phyloP scores from a whole-genome alignment of 2,113 vertebrate genomes.

The Dipodomys ordii region DNA sequence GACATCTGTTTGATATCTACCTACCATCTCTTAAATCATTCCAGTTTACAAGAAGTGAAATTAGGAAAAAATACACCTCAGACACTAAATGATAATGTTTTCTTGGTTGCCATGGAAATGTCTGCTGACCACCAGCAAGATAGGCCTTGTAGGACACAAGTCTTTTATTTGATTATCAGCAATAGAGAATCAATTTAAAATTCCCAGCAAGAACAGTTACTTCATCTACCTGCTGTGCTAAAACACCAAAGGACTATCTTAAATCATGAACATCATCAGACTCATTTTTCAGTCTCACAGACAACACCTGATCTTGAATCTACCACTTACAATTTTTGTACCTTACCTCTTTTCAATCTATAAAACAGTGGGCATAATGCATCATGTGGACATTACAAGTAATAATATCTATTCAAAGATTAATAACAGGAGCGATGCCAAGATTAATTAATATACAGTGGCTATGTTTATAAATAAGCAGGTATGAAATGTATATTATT shows the following conservation, averaged over 20 bases:
- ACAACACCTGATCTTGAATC: background rate
- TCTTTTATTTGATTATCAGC: constrained; percentile 36
- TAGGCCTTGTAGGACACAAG: background rate
- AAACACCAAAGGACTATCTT: constrained; percentile 15
- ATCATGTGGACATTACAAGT: background rate
- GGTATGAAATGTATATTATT: background rate
- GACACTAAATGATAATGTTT: background rate
- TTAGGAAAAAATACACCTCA: background rate
- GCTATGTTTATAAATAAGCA: background rate
- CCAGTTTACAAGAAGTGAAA: background rate
- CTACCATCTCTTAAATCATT: background rate
- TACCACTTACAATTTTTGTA: background rate
- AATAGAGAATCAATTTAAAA: constrained; percentile 52
- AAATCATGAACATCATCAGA: background rate
- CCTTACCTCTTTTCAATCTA: background rate
- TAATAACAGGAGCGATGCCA: background rate
- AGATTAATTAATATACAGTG: background rate
- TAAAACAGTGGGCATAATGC: background rate
- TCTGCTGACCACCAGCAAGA: background rate
- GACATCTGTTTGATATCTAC: background rate
- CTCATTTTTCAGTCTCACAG: background rate
- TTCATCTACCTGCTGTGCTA: background rate
- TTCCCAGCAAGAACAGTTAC: background rate
- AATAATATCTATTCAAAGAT: background rate
- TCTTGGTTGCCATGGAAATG: constrained; percentile 23